Conservation (phyloP, 35 echinoderm and acorn worm species). For the Apostichopus parvimensis region DNA sequence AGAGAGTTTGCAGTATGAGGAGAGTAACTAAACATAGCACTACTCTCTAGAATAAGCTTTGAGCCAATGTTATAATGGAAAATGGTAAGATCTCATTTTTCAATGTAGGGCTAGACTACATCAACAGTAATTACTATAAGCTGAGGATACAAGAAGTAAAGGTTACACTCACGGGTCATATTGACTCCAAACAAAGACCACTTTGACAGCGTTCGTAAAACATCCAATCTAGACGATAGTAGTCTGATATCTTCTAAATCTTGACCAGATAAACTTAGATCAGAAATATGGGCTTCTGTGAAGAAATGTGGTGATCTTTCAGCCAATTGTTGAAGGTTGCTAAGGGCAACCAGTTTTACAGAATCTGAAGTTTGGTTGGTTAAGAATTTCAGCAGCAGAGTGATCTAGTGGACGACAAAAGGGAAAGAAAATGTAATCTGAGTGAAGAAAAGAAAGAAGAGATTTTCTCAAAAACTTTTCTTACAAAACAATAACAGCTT, state of each 20-base stretch:
- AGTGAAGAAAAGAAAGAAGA: too few relatives aligned
- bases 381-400: slow-evolving; percentile 72
- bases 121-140: too few relatives aligned
- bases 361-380: slow-evolving; percentile 60
- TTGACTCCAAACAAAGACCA: slow-evolving; percentile 51
- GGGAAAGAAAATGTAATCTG: too few relatives aligned
- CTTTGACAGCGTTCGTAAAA: slow-evolving; percentile 71
- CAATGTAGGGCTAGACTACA: too few relatives aligned
- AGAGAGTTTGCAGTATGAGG: too few relatives aligned
- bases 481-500: too few relatives aligned
- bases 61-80: too few relatives aligned
- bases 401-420: slow-evolving; percentile 44
- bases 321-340: slow-evolving; percentile 73
- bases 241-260: slow-evolving; percentile 38
- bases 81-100: too few relatives aligned
- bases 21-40: too few relatives aligned
- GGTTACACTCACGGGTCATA: slow-evolving; percentile 31
- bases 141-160: neutral
- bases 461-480: too few relatives aligned
- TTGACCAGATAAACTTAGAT: slow-evolving; percentile 64
- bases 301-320: slow-evolving; percentile 89
- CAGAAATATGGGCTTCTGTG: slow-evolving; percentile 69
- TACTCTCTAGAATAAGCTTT: too few relatives aligned
- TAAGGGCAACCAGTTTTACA: slow-evolving; percentile 67
- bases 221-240: slow-evolving; percentile 56